These are phyloP conservation scores for Hydropsyche tenuis DNA, from an alignment of 1,140 invertebrate genomes.

Conservation along the genomic window DNA sequence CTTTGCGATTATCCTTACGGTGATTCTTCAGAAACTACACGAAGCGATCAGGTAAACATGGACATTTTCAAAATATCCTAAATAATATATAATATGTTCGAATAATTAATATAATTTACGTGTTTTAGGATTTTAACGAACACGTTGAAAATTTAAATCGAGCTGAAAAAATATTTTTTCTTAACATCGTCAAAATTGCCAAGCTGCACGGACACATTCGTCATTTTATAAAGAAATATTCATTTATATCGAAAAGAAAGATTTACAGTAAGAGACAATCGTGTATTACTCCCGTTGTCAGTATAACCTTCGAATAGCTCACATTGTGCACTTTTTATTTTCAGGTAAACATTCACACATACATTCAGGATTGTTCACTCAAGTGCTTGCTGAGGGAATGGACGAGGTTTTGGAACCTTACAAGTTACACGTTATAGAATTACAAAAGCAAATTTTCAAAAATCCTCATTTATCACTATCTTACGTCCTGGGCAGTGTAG, in stretches of 20 bases:
- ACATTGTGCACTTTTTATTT: neutral
- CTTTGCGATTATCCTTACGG: conserved; percentile 58
- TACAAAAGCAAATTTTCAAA: conserved; percentile 56
- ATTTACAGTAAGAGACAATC: conserved; percentile 15
- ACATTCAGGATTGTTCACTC: conserved; percentile 57
- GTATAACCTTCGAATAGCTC: neutral
- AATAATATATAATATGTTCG: neutral
- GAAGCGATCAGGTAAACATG: conserved; percentile 34
- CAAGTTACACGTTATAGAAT: conserved; percentile 56
- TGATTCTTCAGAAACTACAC: conserved; percentile 46
- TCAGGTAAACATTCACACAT: conserved; percentile 15
- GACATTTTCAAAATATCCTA: neutral
- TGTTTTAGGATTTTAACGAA: conserved; percentile 44
- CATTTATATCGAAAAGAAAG: conserved; percentile 35
- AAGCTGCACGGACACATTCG: conserved; percentile 42
- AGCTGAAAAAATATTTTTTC: conserved; percentile 41
- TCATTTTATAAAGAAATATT: conserved; percentile 44
- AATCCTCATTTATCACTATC: conserved; percentile 58
- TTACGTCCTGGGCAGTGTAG: conserved; percentile 59
- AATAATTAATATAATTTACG: neutral
- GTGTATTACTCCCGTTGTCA: neutral
- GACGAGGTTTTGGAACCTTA: conserved; percentile 58
- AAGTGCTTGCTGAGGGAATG: conserved; percentile 61
- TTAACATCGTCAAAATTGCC: conserved; percentile 41
- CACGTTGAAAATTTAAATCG: conserved; percentile 24